These are phyloP conservation scores for Meandrusa payeni DNA, from an alignment of 2,888 invertebrate genomes.

Conservation along the genomic window DNA sequence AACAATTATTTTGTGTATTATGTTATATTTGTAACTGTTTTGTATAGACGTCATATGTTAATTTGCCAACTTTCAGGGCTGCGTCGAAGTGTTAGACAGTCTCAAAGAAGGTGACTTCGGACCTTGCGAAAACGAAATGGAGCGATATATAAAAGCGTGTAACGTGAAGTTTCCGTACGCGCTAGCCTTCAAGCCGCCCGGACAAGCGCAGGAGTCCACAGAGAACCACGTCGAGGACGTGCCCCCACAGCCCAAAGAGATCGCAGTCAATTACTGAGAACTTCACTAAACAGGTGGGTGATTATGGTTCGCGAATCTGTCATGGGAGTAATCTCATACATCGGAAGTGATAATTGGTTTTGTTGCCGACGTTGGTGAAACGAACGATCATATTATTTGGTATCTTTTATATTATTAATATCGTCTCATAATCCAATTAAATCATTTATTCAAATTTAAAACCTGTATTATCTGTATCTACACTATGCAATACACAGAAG, in stretches of 20 bases:
- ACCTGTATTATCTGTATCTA: too few relatives aligned
- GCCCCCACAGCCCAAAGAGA: slow-evolving; percentile 48
- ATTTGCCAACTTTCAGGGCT: slow-evolving; percentile 83
- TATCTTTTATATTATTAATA: too few relatives aligned
- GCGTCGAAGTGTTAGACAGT: slow-evolving; percentile 89
- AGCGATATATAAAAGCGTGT: slow-evolving; percentile 87
- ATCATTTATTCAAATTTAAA: too few relatives aligned
- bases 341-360: too few relatives aligned
- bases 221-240: slow-evolving; percentile 42
- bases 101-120: slow-evolving; percentile 91
- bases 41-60: too few relatives aligned
- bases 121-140: slow-evolving; percentile 83
- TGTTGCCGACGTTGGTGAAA: too few relatives aligned
- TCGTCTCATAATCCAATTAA: too few relatives aligned
- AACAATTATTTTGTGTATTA: too few relatives aligned
- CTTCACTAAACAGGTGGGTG: slow-evolving; percentile 4
- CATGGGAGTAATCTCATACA: not conserved
- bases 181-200: slow-evolving; percentile 83
- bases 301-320: not conserved
- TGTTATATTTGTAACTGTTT: too few relatives aligned
- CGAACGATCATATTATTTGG: too few relatives aligned
- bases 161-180: slow-evolving; percentile 89
- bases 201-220: slow-evolving; percentile 31
- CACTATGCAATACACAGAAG: too few relatives aligned
- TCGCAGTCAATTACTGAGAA: slow-evolving; percentile 49